Evolutionary conservation across 2,888 invertebrate genomes (phyloP), one percentile per base, ranked within the genome.

Genomic region (Phymatocera aterrima): DNA sequence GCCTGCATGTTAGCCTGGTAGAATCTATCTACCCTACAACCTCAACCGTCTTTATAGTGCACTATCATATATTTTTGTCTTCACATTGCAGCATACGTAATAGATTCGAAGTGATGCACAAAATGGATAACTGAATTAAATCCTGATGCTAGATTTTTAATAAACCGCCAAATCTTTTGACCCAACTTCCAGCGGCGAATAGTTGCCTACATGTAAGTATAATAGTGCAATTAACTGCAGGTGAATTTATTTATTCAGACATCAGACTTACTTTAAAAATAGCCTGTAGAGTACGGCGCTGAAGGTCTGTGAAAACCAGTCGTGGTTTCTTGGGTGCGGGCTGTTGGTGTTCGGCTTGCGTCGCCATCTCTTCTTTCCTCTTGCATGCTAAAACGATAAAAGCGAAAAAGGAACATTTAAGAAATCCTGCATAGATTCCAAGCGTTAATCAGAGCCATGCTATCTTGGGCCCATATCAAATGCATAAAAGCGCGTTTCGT

Each of bases 241-340:
- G 31, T 34, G n/a, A 74, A 46, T 18, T 12, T 18, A 28, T 40
- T 43, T 15, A 65, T n/a, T 79, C 12, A 18, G 31, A 46, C 21
- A 54, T 24, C 12, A 21, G 72, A 87, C 88, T 91, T 91, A 97
- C 97, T 95, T 99, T 99, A 95, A 99, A 99, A 95, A 99, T 99
- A 94, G 99, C 99, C 95, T 99, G 99, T 91, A 99, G 96, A 91
- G 99, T 99, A 93, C 99, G 97, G 92, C 99, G 96, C 94, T 99
- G 99, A 90, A 99, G 97, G 93, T 99, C 99, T 90, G 99, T 99
- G 94, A 99, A 99, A 92, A 99, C 99, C 92, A 99, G 95, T 91
- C 99, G 97, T 86, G 99, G 99, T 92, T 99, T 99, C 95, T 99
- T 99, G 92, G 98, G 98, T 87, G 97, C 96, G 93, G 96, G 94